These are phyloP conservation scores for Spheniscus humboldti DNA, from an alignment of 2,797 vertebrate genomes.

Conservation along the genomic window DNA sequence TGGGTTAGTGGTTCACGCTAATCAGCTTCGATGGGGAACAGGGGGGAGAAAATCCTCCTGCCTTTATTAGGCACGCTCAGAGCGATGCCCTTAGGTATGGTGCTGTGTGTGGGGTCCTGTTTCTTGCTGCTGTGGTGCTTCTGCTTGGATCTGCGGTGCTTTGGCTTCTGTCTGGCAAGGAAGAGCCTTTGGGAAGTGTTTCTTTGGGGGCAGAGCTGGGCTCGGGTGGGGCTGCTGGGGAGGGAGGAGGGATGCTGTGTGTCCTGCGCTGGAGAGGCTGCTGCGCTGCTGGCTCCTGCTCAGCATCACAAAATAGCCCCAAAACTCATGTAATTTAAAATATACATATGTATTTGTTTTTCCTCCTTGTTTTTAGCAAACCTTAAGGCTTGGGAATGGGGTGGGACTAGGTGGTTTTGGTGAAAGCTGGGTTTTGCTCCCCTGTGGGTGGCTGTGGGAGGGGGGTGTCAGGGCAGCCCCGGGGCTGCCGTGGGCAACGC, in stretches of 20 bases:
- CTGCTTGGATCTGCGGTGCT: accelerated
- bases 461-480: not conserved
- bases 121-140: not conserved
- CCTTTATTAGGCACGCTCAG: not conserved
- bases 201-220: not conserved
- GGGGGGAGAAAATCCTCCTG: not conserved
- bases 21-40: not conserved
- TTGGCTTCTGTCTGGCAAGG: accelerated
- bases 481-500: not conserved
- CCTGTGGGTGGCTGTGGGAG: not conserved
- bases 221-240: not conserved
- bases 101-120: accelerated
- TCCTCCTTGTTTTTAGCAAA: not conserved
- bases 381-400: not conserved
- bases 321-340: not conserved
- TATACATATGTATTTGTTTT: accelerated
- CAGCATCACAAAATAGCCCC: accelerated
- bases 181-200: not conserved
- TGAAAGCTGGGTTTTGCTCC: not conserved
- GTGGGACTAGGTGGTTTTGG: not conserved
- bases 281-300: not conserved
- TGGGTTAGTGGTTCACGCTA: not conserved
- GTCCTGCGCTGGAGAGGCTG: not conserved
- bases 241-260: not conserved
- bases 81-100: not conserved